phyloP scores from a whole-genome alignment of 2,797 vertebrate genomes.

The Semotilus atromaculatus region DNA sequence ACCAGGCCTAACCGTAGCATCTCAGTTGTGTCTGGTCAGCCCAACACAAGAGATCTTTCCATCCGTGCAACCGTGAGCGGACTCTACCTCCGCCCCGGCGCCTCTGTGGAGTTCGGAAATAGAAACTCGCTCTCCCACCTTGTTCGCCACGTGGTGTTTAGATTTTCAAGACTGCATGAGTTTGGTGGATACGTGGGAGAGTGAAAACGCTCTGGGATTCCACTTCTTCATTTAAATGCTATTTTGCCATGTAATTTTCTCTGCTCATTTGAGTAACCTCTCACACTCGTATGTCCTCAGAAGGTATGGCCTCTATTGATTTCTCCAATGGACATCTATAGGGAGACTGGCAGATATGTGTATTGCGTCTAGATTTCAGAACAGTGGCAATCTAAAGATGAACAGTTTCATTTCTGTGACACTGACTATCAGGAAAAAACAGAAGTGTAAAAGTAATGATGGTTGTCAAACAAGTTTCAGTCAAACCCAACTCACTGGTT shows the following conservation, averaged over 20 bases:
- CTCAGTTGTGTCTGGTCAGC: conserved; percentile 27
- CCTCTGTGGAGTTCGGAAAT: conserved; percentile 33
- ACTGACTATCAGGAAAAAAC: not conserved
- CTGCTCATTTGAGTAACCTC: conserved; percentile 42
- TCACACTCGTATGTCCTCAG: conserved; percentile 25
- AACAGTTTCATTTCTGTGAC: not conserved
- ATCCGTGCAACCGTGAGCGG: not conserved
- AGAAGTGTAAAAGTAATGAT: not conserved
- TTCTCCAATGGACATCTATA: conserved; percentile 36
- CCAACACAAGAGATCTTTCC: conserved; percentile 21
- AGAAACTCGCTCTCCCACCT: conserved; percentile 37
- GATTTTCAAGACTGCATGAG: conserved; percentile 39
- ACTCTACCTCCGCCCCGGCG: not conserved
- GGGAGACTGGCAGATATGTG: conserved; percentile 30
- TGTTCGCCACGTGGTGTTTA: conserved; percentile 23
- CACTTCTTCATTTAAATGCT: conserved; percentile 29
- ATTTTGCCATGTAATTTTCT: conserved; percentile 48
- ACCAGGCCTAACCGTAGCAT: not conserved
- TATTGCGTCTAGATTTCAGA: conserved; percentile 14
- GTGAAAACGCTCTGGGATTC: conserved; percentile 43
- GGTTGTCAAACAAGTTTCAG: not conserved
- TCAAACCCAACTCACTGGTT: not conserved
- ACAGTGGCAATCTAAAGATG: not conserved
- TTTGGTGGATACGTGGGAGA: conserved; percentile 17
- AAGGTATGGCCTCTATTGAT: conserved; percentile 47